Evolutionary conservation across 2,113 vertebrate species (phyloP), one percentile per base, ranked within the genome.

Genomic region (Cephalopterus ornatus): DNA sequence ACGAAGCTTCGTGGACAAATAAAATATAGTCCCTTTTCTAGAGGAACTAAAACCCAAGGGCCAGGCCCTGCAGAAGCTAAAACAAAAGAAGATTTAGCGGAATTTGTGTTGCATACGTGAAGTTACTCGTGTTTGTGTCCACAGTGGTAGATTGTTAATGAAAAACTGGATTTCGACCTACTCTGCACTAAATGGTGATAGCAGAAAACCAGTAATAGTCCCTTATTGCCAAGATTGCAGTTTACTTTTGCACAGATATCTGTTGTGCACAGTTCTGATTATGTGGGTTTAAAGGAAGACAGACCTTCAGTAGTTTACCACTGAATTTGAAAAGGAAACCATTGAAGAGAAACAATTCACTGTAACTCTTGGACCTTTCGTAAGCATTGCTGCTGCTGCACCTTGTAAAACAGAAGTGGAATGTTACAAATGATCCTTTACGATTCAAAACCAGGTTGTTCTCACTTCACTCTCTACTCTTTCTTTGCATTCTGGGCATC

Each of bases 351-450:
- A 75, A 85, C 58, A 86, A 78, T 80, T 90, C 62, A 86, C 55
- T 92, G 42, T 93, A 95, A 92, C 61, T 97, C 92, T 94, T 94
- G 82, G 96, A 97, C 92, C 85, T 89, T 96, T 88, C 93, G 96
- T 97, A 97, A 96, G 93, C 76, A 85, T 44, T 47, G 89, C 30
- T 87, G 93, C 92, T 90, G 89, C 93, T 95, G 92, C 91, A 95
- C 92, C 27, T 94, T 96, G 86, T 91, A 88, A 93, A 97, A 97
- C 80, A 95, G 86, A 97, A 96, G 76, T 96, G 92, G 96, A 98
- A 98, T 98, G 96, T 97, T 97, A 98, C 86, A 97, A 97, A 97
- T 71, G 92, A 93, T 97, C 96, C 94, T 92, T 95, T 85, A 94
- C 33, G 32, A 95, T 97, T 97, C 88, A 97, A 96, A 97, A 97